Evolutionary conservation across 2,797 vertebrate species (phyloP).

Genomic region (Gymnopithys bicolor): DNA sequence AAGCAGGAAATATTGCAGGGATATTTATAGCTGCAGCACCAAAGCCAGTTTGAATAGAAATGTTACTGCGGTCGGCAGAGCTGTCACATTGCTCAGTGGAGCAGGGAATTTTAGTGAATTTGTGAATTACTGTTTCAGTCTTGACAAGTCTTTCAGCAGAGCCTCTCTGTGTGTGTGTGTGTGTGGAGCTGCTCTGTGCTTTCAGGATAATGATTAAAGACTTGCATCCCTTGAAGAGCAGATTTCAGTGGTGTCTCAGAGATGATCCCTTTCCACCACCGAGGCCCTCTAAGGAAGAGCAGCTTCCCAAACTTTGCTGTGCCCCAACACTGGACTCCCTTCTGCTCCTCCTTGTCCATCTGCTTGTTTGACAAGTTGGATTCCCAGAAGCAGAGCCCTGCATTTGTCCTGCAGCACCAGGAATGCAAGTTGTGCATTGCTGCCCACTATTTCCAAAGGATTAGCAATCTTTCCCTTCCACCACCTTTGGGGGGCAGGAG

Average conservation of each 20-base stretch:
- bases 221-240: constrained; percentile 53
- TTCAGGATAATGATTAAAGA: constrained; percentile 72
- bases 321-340: neutral
- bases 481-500: neutral
- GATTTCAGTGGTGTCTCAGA: constrained; percentile 26
- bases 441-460: neutral
- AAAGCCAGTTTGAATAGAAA: constrained; percentile 84
- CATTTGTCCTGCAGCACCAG: neutral
- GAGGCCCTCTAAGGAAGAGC: neutral
- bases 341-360: neutral
- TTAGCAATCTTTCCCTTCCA: neutral
- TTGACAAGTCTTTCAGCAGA: constrained; percentile 79
- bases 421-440: fast-evolving
- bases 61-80: constrained; percentile 78
- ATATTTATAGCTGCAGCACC: constrained; percentile 83
- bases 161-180: constrained; percentile 66
- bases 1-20: constrained; percentile 83
- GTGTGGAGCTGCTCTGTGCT: constrained; percentile 69
- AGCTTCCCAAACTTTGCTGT: neutral
- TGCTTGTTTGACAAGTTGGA: neutral
- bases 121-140: constrained; percentile 79
- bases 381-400: fast-evolving
- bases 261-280: neutral
- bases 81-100: constrained; percentile 81
- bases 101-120: constrained; percentile 82